These are phyloP conservation scores for Hucho hucho DNA, from an alignment of 2,113 vertebrate genomes.

Conservation along the genomic window DNA sequence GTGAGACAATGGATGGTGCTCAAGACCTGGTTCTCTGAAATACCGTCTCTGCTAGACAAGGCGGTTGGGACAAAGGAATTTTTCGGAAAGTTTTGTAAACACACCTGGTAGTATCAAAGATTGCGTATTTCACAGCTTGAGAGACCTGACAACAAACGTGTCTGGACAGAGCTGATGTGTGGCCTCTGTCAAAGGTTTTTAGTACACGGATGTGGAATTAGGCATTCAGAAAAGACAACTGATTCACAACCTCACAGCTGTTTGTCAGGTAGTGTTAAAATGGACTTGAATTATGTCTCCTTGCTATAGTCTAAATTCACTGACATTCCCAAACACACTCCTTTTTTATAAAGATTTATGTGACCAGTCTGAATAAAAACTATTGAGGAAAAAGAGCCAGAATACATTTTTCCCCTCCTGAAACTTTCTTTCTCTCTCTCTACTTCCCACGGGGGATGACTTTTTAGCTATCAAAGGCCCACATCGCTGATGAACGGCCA, in stretches of 20 bases:
- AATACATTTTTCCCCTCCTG: not conserved
- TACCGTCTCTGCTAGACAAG: not conserved
- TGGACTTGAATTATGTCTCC: not conserved
- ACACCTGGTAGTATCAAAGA: slow-evolving; percentile 18
- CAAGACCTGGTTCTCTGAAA: not conserved
- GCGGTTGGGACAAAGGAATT: not conserved
- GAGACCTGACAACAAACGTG: slow-evolving; percentile 26
- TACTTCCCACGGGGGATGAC: not conserved
- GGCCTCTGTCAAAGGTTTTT: slow-evolving; percentile 4
- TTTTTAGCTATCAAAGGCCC: slow-evolving; percentile 1
- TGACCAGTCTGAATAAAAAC: not conserved
- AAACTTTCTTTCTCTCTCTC: no score
- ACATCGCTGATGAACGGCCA: slow-evolving; percentile 6
- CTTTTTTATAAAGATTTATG: not conserved
- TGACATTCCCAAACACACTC: not conserved
- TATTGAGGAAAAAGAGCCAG: not conserved
- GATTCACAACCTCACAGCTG: not conserved
- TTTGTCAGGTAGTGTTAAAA: slow-evolving; percentile 6
- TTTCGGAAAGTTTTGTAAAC: not conserved
- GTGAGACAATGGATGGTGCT: not conserved
- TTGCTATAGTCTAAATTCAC: not conserved
- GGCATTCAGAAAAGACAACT: not conserved
- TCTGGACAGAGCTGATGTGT: slow-evolving; percentile 31
- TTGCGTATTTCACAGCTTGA: not conserved
- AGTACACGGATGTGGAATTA: not conserved